Conservation (phyloP, 2,888 invertebrate species). For the Leptura quadrifasciata region DNA sequence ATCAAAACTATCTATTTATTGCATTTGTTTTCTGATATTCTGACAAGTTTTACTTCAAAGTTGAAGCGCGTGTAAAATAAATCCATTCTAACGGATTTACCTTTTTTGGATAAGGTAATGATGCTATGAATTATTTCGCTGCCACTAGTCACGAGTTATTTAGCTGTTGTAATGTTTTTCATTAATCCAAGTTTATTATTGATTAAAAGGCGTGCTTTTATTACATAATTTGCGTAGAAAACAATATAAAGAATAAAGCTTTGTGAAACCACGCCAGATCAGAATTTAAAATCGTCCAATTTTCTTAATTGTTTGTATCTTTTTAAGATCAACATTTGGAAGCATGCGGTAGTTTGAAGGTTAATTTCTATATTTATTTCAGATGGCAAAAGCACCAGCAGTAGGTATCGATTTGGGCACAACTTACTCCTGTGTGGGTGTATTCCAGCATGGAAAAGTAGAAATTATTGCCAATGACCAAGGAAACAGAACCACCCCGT, state of each 20-base stretch:
- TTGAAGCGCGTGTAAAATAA: slow-evolving; percentile 38
- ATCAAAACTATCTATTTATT: slow-evolving; percentile 18
- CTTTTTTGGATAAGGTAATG: slow-evolving; percentile 4
- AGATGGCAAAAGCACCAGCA: slow-evolving; percentile 84
- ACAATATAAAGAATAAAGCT: neutral
- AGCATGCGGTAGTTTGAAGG: neutral
- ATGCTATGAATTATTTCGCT: neutral
- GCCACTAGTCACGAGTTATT: neutral
- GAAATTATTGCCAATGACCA: slow-evolving; percentile 94
- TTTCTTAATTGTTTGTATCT: slow-evolving; percentile 30
- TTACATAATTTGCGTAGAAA: slow-evolving; percentile 12
- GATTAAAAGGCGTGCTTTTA: slow-evolving; percentile 16
- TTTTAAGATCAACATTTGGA: slow-evolving; percentile 23
- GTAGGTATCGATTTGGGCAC: slow-evolving; percentile 98
- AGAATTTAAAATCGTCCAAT: neutral
- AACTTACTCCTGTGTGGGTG: slow-evolving; percentile 95
- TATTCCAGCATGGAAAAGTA: slow-evolving; percentile 93
- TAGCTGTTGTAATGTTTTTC: neutral
- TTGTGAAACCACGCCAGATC: neutral
- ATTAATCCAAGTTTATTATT: neutral
- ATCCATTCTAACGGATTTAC: neutral
- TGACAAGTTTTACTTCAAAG: slow-evolving; percentile 40
- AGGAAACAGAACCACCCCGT: slow-evolving; percentile 92
- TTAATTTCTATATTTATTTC: slow-evolving; percentile 36
- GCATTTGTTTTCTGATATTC: slow-evolving; percentile 28